Percentiles rank a stretch among this genome's conserved stretches.
These are phyloP conservation scores for Erebia palarica DNA, from an alignment of 2,888 invertebrate species.

Conservation along the genomic window DNA sequence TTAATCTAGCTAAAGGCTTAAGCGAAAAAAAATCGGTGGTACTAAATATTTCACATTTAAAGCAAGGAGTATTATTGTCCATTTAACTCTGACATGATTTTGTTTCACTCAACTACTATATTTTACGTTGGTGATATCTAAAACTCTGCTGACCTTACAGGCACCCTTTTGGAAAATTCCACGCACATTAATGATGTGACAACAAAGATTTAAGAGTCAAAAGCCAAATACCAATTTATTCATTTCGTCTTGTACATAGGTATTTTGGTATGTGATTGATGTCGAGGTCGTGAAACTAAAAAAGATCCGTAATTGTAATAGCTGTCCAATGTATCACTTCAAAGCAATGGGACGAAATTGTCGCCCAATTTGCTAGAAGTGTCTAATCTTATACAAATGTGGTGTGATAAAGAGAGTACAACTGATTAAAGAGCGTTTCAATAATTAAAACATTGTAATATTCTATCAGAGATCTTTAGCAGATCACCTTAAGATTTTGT, in stretches of 20 bases:
- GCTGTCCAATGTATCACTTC: slow-evolving; percentile 33
- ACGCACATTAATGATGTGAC: neutral
- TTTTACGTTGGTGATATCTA: neutral
- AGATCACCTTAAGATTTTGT: no score
- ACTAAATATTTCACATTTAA: no score
- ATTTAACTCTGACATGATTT: no score
- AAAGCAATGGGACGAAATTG: slow-evolving; percentile 28
- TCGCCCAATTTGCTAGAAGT: slow-evolving; percentile 26
- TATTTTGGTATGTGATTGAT: slow-evolving; percentile 41
- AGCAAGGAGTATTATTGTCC: no score
- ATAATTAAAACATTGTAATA: neutral
- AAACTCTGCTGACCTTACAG: neutral
- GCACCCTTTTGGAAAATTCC: neutral
- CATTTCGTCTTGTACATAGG: slow-evolving; percentile 2
- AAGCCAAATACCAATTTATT: slow-evolving; percentile 10
- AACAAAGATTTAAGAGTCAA: slow-evolving; percentile 1
- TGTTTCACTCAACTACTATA: no score
- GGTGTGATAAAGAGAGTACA: neutral
- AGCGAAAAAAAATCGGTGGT: no score
- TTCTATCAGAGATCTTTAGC: no score
- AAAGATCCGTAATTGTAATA: slow-evolving; percentile 41
- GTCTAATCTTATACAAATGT: slow-evolving; percentile 10
- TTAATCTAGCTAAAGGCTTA: no score
- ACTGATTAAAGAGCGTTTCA: neutral
- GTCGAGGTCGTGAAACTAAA: slow-evolving; percentile 43